Evolutionary conservation across 2,888 invertebrate genomes (phyloP).

Genomic region (Apamea epomidion): DNA sequence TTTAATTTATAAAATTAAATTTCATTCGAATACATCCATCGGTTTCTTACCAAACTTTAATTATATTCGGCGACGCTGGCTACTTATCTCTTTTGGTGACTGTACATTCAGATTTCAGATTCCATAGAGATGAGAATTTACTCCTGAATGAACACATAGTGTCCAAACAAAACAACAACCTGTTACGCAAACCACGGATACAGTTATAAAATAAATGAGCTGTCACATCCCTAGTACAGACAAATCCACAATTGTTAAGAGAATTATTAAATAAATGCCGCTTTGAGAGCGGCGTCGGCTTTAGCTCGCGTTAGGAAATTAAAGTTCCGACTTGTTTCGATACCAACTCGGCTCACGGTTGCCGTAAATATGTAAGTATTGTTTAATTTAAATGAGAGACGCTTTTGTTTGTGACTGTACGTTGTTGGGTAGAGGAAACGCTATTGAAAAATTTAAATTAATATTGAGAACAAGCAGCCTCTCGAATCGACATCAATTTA

Average conservation of each 20-base stretch:
- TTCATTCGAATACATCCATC: too few relatives aligned
- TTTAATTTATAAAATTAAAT: too few relatives aligned
- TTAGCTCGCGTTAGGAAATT: slow-evolving; percentile 75
- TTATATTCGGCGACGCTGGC: too few relatives aligned
- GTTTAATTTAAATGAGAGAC: slow-evolving; percentile 66
- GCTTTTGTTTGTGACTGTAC: slow-evolving; percentile 63
- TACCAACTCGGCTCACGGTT: slow-evolving; percentile 45
- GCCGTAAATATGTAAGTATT: slow-evolving; percentile 62
- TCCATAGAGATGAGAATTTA: not conserved
- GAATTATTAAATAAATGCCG: slow-evolving; percentile 60
- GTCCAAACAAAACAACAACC: not conserved
- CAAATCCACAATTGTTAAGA: slow-evolving; percentile 60
- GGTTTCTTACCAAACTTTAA: too few relatives aligned
- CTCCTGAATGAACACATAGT: not conserved
- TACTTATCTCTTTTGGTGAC: too few relatives aligned
- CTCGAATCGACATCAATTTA: not conserved
- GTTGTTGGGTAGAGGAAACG: slow-evolving; percentile 18
- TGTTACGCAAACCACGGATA: slow-evolving; percentile 8
- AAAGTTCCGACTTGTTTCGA: slow-evolving; percentile 76
- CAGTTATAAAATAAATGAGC: slow-evolving; percentile 44
- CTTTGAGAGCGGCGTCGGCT: slow-evolving; percentile 58
- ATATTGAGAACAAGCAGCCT: not conserved
- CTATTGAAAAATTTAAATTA: not conserved
- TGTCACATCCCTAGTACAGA: slow-evolving; percentile 56
- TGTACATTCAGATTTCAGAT: too few relatives aligned